A percentile compares a stretch with the other conserved stretches of the same genome.
Conservation (phyloP, 1,140 invertebrate species). For the Mactra quadrangularis region DNA sequence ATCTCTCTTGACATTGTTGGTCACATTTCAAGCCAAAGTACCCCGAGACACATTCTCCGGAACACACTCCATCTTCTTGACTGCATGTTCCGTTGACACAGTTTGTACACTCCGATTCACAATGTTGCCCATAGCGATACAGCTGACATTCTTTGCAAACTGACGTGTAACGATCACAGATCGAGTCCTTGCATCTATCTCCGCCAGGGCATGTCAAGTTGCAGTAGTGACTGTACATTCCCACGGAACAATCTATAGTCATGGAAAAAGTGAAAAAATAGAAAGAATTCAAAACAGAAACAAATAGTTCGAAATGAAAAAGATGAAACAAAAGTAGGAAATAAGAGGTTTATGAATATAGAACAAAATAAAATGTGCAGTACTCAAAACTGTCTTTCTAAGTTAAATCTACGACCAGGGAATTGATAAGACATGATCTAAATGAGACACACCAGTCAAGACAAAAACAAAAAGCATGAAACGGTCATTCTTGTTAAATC, state of each 20-base stretch:
- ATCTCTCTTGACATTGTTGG: slow-evolving; percentile 9
- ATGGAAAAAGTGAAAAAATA: neutral
- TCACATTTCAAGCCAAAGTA: slow-evolving; percentile 41
- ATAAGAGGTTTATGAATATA: no score
- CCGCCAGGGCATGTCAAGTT: slow-evolving; percentile 23
- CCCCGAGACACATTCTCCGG: slow-evolving; percentile 9
- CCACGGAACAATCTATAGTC: slow-evolving; percentile 36
- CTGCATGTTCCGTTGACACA: slow-evolving; percentile 40
- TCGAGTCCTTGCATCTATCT: neutral
- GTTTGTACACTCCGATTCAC: slow-evolving; percentile 27
- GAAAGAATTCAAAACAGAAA: no score
- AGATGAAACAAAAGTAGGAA: no score
- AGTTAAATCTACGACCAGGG: no score
- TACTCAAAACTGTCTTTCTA: no score
- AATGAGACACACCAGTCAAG: no score
- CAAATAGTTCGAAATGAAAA: no score
- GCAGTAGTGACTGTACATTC: slow-evolving; percentile 34
- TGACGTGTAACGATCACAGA: slow-evolving; percentile 45
- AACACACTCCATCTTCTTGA: slow-evolving; percentile 26
- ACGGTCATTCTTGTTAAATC: no score
- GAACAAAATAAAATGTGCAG: no score
- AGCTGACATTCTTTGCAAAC: slow-evolving; percentile 20
- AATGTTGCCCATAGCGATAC: slow-evolving; percentile 20
- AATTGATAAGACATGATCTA: no score
- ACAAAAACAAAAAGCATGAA: no score